Conservation (phyloP, 2,797 vertebrate genomes). For the Muscicapa comitata region DNA sequence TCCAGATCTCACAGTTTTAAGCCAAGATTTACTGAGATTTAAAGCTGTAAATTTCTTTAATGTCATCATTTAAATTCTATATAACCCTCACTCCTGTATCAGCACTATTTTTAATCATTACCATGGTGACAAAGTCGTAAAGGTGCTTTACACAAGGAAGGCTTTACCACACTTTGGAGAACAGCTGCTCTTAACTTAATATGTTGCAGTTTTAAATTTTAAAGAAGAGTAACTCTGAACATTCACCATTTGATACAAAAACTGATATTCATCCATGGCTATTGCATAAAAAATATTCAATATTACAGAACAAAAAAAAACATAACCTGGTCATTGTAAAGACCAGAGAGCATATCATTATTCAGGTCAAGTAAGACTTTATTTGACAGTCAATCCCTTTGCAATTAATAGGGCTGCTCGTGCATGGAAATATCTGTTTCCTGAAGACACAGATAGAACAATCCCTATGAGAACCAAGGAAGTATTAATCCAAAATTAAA, state of each 20-base stretch:
- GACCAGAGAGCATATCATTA: neutral
- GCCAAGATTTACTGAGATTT: neutral
- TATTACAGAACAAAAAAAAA: neutral
- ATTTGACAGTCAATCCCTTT: neutral
- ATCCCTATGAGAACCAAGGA: neutral
- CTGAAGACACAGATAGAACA: neutral
- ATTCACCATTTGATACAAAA: neutral
- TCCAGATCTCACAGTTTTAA: constrained; percentile 6
- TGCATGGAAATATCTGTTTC: constrained; percentile 11
- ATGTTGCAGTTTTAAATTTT: neutral
- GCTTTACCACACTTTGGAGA: neutral
- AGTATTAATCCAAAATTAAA: constrained; percentile 40
- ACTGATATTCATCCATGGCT: neutral
- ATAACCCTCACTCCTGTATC: constrained; percentile 23
- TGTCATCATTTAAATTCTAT: constrained; percentile 9
- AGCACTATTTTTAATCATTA: constrained; percentile 61
- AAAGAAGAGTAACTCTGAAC: neutral
- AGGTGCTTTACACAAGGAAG: constrained; percentile 39
- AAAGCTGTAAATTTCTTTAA: constrained; percentile 17
- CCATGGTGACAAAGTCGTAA: constrained; percentile 50
- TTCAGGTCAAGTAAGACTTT: neutral
- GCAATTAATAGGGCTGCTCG: neutral
- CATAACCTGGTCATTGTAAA: neutral
- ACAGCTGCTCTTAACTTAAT: neutral
- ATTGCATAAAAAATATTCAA: neutral